Evolutionary conservation across 2,888 invertebrate species (phyloP).

Genomic region (Tinea pellionella): DNA sequence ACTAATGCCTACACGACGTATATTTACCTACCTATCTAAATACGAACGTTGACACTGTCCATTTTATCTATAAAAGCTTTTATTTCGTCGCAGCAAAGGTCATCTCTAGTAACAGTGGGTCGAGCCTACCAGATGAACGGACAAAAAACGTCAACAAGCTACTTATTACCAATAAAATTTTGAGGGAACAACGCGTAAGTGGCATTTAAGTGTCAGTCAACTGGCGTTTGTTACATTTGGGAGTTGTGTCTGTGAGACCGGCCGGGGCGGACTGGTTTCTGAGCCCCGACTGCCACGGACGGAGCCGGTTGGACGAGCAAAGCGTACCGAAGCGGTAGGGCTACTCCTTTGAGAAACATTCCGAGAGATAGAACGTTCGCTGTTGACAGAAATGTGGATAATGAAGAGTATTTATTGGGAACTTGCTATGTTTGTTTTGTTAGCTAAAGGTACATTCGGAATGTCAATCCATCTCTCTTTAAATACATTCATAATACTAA

Average conservation of each 20-base stretch:
- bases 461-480: not conserved
- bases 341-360: conserved; percentile 60
- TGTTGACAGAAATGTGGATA: conserved; percentile 54
- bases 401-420: conserved; percentile 58
- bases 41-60: not conserved
- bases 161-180: conserved; percentile 61
- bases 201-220: conserved; percentile 67
- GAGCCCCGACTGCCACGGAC: not conserved
- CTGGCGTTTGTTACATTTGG: conserved; percentile 49
- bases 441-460: not conserved
- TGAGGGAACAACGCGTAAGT: conserved; percentile 57
- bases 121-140: conserved; percentile 15
- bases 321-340: conserved; percentile 54
- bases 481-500: not conserved
- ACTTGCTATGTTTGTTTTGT: conserved; percentile 1
- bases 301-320: conserved; percentile 53
- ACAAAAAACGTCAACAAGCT: conserved; percentile 23
- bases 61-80: not conserved
- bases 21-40: too few relatives aligned
- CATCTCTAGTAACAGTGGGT: conserved; percentile 25
- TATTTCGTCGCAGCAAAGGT: conserved; percentile 24
- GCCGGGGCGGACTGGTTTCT: conserved; percentile 34
- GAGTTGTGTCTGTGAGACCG: conserved; percentile 23
- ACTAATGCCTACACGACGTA: not conserved
- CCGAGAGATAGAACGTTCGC: conserved; percentile 54